These are phyloP conservation scores for Torymus texanus DNA, from an alignment of 2,888 invertebrate genomes.

Conservation along the genomic window DNA sequence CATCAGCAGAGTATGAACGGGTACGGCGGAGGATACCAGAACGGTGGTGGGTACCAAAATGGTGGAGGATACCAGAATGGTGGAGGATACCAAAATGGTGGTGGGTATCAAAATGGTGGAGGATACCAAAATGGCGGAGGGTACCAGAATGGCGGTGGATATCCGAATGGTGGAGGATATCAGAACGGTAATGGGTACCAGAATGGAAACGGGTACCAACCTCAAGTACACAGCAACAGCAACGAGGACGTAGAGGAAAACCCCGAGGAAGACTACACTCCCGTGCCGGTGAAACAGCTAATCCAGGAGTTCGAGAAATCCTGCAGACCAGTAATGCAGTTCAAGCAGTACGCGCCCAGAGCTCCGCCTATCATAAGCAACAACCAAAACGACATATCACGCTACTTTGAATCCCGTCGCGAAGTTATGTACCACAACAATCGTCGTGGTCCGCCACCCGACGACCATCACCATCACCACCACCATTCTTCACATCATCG, in stretches of 20 bases:
- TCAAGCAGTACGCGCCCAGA: conserved; percentile 75
- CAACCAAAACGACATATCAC: conserved; percentile 68
- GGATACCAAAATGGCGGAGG: conserved; percentile 26
- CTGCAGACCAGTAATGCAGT: conserved; percentile 77
- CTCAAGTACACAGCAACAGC: conserved; percentile 69
- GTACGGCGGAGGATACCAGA: not conserved
- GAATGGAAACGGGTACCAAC: conserved; percentile 50
- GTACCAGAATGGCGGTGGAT: conserved; percentile 16
- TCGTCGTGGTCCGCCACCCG: conserved; percentile 10
- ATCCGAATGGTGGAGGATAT: conserved; percentile 5
- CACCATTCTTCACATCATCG: not conserved
- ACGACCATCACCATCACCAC: conserved; percentile 26
- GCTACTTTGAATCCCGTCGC: conserved; percentile 68
- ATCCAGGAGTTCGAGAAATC: conserved; percentile 81
- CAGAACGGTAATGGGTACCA: conserved; percentile 25
- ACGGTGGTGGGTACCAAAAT: conserved; percentile 24
- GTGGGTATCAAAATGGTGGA: conserved; percentile 33
- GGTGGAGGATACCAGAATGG: conserved; percentile 52
- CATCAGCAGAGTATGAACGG: conserved; percentile 52
- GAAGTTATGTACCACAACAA: conserved; percentile 45
- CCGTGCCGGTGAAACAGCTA: conserved; percentile 75
- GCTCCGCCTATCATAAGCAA: conserved; percentile 59
- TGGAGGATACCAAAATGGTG: conserved; percentile 9
- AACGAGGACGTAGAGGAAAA: conserved; percentile 59
- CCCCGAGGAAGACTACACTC: conserved; percentile 69